Evolutionary conservation across 2,113 vertebrate genomes (phyloP).

Genomic region (Bucco capensis): DNA sequence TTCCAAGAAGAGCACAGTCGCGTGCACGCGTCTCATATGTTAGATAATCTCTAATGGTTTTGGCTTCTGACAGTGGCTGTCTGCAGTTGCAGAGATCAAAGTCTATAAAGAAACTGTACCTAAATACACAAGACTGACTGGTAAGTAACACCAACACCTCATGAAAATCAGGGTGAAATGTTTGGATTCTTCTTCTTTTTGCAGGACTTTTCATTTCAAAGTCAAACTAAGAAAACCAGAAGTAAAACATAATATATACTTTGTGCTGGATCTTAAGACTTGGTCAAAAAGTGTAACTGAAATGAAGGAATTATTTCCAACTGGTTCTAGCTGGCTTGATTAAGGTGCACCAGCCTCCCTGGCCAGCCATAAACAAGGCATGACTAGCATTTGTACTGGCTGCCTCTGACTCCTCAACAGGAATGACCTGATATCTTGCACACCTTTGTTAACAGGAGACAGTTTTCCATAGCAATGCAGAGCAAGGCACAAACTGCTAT

Average conservation of each 20-base stretch:
- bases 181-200: background rate
- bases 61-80: conserved; percentile 30
- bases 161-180: conserved; percentile 25
- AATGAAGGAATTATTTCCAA: background rate
- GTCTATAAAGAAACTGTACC: background rate
- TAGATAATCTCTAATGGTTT: conserved; percentile 21
- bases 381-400: background rate
- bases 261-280: background rate
- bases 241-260: background rate
- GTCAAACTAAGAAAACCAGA: background rate
- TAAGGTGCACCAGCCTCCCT: background rate
- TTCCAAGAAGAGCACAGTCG: background rate
- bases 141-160: conserved; percentile 45
- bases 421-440: fast-evolving
- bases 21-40: background rate
- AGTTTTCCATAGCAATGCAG: background rate
- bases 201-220: background rate
- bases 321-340: background rate
- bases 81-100: conserved; percentile 43
- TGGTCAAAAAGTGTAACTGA: background rate
- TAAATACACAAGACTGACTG: conserved; percentile 11
- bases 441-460: background rate
- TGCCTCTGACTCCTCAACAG: background rate
- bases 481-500: background rate
- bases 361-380: background rate